These are phyloP conservation scores for Netelia inedita DNA, from an alignment of 2,888 invertebrate genomes.

Conservation along the genomic window DNA sequence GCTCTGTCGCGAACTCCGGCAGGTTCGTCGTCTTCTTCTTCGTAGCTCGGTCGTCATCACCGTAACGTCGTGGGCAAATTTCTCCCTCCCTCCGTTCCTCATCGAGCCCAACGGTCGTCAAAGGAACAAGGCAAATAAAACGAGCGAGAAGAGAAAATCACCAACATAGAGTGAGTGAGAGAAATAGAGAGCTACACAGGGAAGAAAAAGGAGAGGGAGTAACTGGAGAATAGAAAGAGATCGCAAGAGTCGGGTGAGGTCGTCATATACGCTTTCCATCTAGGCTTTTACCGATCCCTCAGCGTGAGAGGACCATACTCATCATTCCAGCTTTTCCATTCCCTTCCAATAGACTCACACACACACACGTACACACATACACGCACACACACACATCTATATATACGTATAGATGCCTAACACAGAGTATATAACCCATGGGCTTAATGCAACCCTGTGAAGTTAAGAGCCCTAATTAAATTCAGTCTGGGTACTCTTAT, in stretches of 20 bases:
- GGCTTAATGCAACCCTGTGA: slow-evolving; percentile 66
- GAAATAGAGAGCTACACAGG: slow-evolving; percentile 17
- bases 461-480: slow-evolving; percentile 84
- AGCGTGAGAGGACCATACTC: slow-evolving; percentile 32
- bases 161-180: slow-evolving; percentile 11
- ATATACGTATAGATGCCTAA: slow-evolving; percentile 31
- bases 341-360: slow-evolving; percentile 17
- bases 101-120: slow-evolving; percentile 56
- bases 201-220: slow-evolving; percentile 6
- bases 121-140: slow-evolving; percentile 35
- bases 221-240: slow-evolving; percentile 46
- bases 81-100: slow-evolving; percentile 27
- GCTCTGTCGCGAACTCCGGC: slow-evolving; percentile 54
- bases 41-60: slow-evolving; percentile 64
- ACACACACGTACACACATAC: neutral
- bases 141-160: slow-evolving; percentile 48
- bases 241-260: slow-evolving; percentile 43
- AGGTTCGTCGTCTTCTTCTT: slow-evolving; percentile 59
- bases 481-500: slow-evolving; percentile 83
- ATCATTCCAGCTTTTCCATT: slow-evolving; percentile 42
- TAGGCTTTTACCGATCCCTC: slow-evolving; percentile 66
- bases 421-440: slow-evolving; percentile 50
- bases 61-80: slow-evolving; percentile 62
- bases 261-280: slow-evolving; percentile 59
- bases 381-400: neutral